A percentile compares a stretch with the other conserved stretches of the same genome.
Conservation (phyloP, 2,888 invertebrate species). For the Tyria jacobaeae region DNA sequence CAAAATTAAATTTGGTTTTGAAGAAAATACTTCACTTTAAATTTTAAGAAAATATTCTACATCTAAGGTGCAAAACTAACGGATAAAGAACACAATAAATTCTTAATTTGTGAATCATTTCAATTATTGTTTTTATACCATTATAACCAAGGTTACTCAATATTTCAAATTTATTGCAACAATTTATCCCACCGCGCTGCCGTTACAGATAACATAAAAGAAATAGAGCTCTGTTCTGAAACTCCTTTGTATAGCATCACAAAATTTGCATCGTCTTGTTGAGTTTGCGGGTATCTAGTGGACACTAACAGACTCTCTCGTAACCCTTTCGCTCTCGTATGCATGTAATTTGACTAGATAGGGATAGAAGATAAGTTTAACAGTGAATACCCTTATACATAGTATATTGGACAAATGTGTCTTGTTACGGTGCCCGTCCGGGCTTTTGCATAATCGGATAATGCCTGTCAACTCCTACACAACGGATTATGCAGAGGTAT, state of each 20-base stretch:
- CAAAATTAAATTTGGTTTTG: too few species aligned
- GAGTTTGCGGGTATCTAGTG: constrained; percentile 34
- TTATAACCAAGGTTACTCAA: too few species aligned
- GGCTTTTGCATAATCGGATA: constrained; percentile 61
- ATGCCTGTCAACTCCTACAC: constrained; percentile 49
- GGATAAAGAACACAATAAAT: too few species aligned
- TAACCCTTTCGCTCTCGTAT: constrained; percentile 21
- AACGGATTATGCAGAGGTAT: constrained; percentile 41
- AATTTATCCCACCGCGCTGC: constrained; percentile 37
- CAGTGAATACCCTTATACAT: constrained; percentile 18
- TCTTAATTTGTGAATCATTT: too few species aligned
- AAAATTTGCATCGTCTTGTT: constrained; percentile 55
- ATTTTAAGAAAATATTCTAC: too few species aligned
- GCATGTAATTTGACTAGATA: constrained; percentile 1
- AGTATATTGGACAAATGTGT: constrained; percentile 50
- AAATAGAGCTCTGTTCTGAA: constrained; percentile 50
- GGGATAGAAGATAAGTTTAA: constrained; percentile 12
- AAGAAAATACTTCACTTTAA: too few species aligned
- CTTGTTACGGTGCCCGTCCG: constrained; percentile 42
- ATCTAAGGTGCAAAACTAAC: too few species aligned
- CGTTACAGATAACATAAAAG: constrained; percentile 48
- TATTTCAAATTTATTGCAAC: constrained; percentile 37
- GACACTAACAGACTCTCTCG: constrained; percentile 24
- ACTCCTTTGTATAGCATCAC: constrained; percentile 49
- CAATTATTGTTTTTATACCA: too few species aligned